Conservation (phyloP, 2,888 invertebrate species). For the Oscheius onirici region DNA sequence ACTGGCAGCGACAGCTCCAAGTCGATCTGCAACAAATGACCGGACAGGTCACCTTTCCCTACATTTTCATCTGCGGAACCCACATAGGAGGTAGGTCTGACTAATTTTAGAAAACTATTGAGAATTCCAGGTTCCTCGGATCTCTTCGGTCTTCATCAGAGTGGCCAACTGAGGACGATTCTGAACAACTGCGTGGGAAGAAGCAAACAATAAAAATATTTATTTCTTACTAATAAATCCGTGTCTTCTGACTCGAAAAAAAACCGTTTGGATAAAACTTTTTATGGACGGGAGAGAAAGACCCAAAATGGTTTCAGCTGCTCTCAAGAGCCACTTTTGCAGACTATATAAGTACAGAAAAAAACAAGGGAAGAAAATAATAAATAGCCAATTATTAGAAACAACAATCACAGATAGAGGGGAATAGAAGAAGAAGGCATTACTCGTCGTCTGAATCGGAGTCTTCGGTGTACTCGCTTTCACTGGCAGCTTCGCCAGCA, state of each 20-base stretch:
- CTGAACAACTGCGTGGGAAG: too few species aligned
- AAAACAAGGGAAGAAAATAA: neutral
- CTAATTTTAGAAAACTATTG: neutral
- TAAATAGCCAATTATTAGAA: neutral
- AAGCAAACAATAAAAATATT: too few species aligned
- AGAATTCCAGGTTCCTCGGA: slow-evolving; percentile 60
- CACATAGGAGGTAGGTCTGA: slow-evolving; percentile 68
- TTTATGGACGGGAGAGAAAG: neutral
- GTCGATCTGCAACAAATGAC: slow-evolving; percentile 68
- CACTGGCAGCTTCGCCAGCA: slow-evolving; percentile 36
- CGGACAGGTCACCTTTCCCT: slow-evolving; percentile 69
- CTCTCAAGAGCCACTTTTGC: too few species aligned
- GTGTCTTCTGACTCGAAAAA: neutral
- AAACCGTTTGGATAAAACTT: neutral
- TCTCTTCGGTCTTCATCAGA: slow-evolving; percentile 66
- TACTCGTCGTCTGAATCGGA: slow-evolving; percentile 46
- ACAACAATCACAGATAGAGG: neutral
- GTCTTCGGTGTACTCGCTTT: slow-evolving; percentile 59
- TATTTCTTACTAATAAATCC: too few species aligned
- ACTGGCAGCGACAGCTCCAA: slow-evolving; percentile 70
- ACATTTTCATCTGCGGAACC: slow-evolving; percentile 70
- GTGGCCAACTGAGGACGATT: slow-evolving; percentile 61
- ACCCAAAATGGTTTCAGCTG: neutral
- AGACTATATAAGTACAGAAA: too few species aligned
- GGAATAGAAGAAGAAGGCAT: neutral